phyloP scores from a whole-genome alignment of 2,113 vertebrate genomes.

The Misgurnus anguillicaudatus region DNA sequence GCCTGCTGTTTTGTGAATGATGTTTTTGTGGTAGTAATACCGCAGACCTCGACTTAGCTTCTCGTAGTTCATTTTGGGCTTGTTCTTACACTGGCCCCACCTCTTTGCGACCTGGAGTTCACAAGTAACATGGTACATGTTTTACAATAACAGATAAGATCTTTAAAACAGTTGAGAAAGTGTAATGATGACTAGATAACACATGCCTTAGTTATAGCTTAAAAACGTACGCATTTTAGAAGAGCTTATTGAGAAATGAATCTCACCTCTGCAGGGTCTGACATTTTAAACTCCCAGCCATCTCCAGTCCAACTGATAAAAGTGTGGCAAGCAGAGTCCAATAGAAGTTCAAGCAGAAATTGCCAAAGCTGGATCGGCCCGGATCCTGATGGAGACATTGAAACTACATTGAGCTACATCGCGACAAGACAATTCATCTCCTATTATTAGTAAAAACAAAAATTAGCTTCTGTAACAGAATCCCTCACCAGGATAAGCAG shows the following conservation, averaged over 20 bases:
- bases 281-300: constrained; percentile 85
- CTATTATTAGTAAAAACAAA: neutral
- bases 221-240: neutral
- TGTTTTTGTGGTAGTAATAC: constrained; percentile 88
- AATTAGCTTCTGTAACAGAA: neutral
- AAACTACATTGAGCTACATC: neutral
- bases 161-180: constrained; percentile 18
- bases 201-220: neutral
- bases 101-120: constrained; percentile 77
- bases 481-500: constrained; percentile 73
- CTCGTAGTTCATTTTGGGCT: constrained; percentile 88
- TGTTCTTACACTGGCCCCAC: constrained; percentile 87
- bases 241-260: neutral
- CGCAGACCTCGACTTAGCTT: constrained; percentile 84
- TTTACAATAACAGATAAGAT: neutral
- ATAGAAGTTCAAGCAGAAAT: constrained; percentile 79
- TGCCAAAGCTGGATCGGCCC: constrained; percentile 84
- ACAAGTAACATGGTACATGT: neutral
- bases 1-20: constrained; percentile 85
- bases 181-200: neutral
- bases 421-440: neutral
- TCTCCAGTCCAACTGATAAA: constrained; percentile 83
- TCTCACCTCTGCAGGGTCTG: constrained; percentile 79
- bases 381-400: constrained; percentile 62
- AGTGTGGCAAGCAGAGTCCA: constrained; percentile 75